Conservation (phyloP, 2,797 vertebrate genomes). For the Neoniphon sammara region DNA sequence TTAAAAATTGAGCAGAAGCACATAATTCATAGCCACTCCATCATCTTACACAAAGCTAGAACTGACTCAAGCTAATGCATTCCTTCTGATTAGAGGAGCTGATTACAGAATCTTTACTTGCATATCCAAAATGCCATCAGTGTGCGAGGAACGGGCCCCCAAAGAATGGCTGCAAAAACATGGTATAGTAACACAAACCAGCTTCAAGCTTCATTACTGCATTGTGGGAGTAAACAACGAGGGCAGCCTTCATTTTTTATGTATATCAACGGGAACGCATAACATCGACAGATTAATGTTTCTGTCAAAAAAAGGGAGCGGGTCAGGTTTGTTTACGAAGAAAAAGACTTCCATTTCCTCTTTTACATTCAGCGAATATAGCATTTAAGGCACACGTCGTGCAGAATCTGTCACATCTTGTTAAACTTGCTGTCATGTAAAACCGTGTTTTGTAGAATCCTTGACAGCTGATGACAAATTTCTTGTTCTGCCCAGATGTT, state of each 20-base stretch:
- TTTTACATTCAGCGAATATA: background rate
- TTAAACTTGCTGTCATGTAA: background rate
- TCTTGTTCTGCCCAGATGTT: slow-evolving; percentile 5
- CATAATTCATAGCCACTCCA: background rate
- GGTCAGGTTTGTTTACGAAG: background rate
- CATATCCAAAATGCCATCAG: background rate
- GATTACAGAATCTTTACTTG: background rate
- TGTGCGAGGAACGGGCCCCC: background rate
- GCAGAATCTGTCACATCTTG: slow-evolving; percentile 9
- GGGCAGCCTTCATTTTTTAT: no score
- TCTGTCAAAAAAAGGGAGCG: background rate
- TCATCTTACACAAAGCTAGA: background rate
- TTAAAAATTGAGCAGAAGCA: background rate
- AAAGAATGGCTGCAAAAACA: background rate
- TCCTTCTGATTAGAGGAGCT: background rate
- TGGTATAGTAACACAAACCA: background rate
- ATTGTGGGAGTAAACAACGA: background rate
- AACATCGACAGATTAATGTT: background rate
- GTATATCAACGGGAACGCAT: no score
- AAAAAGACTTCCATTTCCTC: background rate
- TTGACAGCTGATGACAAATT: slow-evolving; percentile 3
- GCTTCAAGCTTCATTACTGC: background rate
- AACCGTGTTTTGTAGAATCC: background rate
- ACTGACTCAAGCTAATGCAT: background rate
- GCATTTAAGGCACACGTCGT: background rate